These are phyloP conservation scores for Antheraea assamensis DNA, from an alignment of 2,888 invertebrate genomes.

Conservation along the genomic window DNA sequence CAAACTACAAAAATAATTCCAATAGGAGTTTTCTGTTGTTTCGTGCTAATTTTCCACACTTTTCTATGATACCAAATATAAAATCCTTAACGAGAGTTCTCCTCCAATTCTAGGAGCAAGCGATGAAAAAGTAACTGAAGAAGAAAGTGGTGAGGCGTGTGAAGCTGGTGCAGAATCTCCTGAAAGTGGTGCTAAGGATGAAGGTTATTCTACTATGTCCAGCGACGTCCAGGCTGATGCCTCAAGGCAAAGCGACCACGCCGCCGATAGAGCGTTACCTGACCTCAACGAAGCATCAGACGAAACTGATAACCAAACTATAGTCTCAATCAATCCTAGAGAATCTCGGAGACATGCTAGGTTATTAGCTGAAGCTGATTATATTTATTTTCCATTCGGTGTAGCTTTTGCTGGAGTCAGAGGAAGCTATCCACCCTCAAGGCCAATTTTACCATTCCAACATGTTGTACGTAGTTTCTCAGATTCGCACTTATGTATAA, in stretches of 20 bases:
- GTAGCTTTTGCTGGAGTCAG: conserved; percentile 84
- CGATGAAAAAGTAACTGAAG: conserved; percentile 66
- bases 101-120: conserved; percentile 45
- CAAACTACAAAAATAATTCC: background rate
- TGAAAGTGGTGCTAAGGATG: conserved; percentile 89
- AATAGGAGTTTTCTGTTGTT: background rate
- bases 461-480: conserved; percentile 89
- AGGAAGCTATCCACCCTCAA: conserved; percentile 88
- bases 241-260: conserved; percentile 82
- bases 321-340: conserved; percentile 76
- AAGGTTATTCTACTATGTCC: conserved; percentile 93
- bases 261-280: conserved; percentile 83
- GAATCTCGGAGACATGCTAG: conserved; percentile 80
- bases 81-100: background rate
- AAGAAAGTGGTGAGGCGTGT: conserved; percentile 80
- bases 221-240: conserved; percentile 90
- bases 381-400: conserved; percentile 86
- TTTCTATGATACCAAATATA: background rate
- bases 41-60: background rate
- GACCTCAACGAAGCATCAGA: conserved; percentile 89
- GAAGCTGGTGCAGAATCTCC: conserved; percentile 89
- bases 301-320: conserved; percentile 85
- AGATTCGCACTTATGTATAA: conserved; percentile 88
- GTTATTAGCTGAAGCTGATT: conserved; percentile 84
- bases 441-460: conserved; percentile 86